Conservation (phyloP, 2,888 invertebrate species). For the Yponomeuta malinellus region DNA sequence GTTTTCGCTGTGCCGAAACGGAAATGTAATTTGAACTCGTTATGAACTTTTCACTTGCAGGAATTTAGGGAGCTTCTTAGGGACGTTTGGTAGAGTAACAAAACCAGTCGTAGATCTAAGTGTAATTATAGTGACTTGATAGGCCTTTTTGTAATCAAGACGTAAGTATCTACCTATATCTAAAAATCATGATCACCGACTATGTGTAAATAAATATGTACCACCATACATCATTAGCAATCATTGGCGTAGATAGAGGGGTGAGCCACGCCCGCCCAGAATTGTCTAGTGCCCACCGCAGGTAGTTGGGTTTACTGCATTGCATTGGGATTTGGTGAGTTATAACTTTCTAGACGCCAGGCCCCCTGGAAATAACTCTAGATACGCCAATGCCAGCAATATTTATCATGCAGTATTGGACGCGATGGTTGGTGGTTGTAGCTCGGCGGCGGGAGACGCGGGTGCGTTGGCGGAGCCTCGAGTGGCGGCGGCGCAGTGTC, state of each 20-base stretch:
- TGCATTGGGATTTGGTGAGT: no score
- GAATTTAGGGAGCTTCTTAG: not conserved
- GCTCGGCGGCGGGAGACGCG: constrained; percentile 34
- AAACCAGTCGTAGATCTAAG: no score
- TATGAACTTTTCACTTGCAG: not conserved
- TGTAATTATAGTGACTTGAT: no score
- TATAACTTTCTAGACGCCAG: no score
- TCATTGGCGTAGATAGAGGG: not conserved
- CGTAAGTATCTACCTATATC: not conserved
- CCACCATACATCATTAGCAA: not conserved
- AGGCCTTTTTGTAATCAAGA: not conserved
- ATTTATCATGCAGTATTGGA: not conserved
- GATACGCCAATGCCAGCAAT: no score
- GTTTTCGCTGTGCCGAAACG: not conserved
- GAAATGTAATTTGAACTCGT: constrained; percentile 1
- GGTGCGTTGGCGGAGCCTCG: constrained; percentile 34
- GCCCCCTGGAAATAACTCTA: no score
- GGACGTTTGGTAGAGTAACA: no score
- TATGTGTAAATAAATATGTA: not conserved
- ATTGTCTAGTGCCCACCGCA: no score
- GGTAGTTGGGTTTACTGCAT: no score
- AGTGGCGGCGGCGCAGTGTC: constrained; percentile 43
- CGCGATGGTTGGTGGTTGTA: constrained; percentile 36
- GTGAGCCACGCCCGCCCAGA: no score
- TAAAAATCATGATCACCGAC: not conserved